Base-by-base conservation (phyloP, 2,888 invertebrate species). In the Tachina fera region DNA sequence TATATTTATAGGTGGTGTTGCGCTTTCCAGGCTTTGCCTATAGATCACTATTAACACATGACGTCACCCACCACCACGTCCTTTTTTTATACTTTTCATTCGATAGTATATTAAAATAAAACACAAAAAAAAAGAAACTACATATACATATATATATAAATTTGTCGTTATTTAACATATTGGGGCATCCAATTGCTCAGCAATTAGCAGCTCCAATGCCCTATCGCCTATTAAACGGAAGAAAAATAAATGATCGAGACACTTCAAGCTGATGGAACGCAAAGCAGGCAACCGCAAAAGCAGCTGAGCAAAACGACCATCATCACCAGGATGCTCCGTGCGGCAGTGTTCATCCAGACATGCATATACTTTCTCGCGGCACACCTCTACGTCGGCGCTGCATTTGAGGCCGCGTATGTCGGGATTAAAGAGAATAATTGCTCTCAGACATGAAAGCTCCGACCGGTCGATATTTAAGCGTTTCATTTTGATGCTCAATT, bases 281-380 rank as follows among this genome's bases (percentile, higher is more conserved):
- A 98, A 94, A 39, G 98, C 97, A 9, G 98, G 98, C 90, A 98
- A 94, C 87, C 98, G 96, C 80, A 98, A 94, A 79, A 99, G 94
- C 13, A 99, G 94, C 92, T 99, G 98, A 51, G 99, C 99, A 93
- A 99, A 99, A 67, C 99, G 94, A 8, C 98, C 98, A 56, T 98
- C 97, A 91, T 99, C 99, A 41, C 96, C 95, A 43, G 98, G 96
- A 94, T 97, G 97, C 88, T 96, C 95, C 49, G 95, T 95, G 87
- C 97, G 96, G 87, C 97, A 97, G 94, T 99, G 98, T 91, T 99
- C 98, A 93, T 99, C 99, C 89, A 99, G 94, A 75, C 98, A 97
- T 8, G 97, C 96, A 93, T 98, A 99, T 88, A 97, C 98, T 94
- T 98, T 98, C 93, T 99, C 98, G 87, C 99, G 95, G 75, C 99